Conservation (phyloP, 2,888 invertebrate genomes). For the Galerucella pusilla region DNA sequence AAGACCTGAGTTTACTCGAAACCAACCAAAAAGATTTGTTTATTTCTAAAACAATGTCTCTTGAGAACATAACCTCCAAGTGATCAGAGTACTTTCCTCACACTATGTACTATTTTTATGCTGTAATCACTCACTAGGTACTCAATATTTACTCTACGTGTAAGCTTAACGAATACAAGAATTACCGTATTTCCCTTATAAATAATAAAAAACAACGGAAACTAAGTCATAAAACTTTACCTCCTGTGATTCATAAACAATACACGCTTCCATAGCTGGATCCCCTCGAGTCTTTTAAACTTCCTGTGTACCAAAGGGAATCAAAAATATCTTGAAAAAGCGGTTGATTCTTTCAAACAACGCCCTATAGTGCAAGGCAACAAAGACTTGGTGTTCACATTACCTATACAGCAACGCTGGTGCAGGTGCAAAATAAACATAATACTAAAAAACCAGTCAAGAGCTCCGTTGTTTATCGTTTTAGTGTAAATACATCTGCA, state of each 20-base stretch:
- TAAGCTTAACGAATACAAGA: not conserved
- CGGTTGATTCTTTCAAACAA: slow-evolving; percentile 18
- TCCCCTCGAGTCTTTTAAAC: slow-evolving; percentile 20
- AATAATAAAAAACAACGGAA: not conserved
- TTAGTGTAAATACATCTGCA: slow-evolving; percentile 34
- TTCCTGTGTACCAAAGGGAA: slow-evolving; percentile 26
- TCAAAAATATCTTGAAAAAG: slow-evolving; percentile 28
- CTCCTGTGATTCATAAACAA: slow-evolving; percentile 22
- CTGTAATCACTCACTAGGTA: not conserved
- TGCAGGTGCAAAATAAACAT: slow-evolving; percentile 40
- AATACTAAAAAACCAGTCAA: slow-evolving; percentile 34
- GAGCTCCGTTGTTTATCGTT: slow-evolving; percentile 27
- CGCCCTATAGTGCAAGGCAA: slow-evolving; percentile 20
- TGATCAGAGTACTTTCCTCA: too few relatives aligned
- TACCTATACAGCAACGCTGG: slow-evolving; percentile 17
- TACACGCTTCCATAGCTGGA: slow-evolving; percentile 8
- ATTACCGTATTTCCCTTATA: not conserved
- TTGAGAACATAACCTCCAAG: too few relatives aligned
- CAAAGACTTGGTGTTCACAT: slow-evolving; percentile 22
- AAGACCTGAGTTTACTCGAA: too few relatives aligned
- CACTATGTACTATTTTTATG: not conserved
- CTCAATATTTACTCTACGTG: not conserved
- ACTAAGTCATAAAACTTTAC: slow-evolving; percentile 10
- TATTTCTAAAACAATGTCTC: too few relatives aligned
- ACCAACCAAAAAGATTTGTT: too few relatives aligned